A percentile compares a stretch with the other conserved stretches of the same genome.
Evolutionary conservation across 2,888 invertebrate species (phyloP).

Genomic region (Chirona hameri): DNA sequence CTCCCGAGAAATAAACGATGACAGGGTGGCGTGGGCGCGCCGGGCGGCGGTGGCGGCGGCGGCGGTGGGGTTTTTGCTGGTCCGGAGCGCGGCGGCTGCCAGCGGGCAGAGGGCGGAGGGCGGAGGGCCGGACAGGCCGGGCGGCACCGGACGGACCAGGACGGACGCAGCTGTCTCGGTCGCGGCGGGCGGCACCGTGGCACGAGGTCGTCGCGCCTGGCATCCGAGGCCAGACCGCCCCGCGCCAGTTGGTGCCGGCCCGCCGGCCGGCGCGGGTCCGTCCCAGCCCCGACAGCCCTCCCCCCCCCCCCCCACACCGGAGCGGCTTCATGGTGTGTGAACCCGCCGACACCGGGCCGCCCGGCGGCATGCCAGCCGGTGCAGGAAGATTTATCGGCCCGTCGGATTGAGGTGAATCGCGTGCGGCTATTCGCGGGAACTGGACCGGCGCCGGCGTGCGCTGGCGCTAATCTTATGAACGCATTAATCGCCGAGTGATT

Average conservation of each 20-base stretch:
- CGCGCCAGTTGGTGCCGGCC: not conserved
- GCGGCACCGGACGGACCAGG: not conserved
- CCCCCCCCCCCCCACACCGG: too few species aligned
- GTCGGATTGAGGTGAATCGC: not conserved
- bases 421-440: not conserved
- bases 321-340: too few species aligned
- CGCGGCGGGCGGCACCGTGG: too few species aligned
- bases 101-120: not conserved
- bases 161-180: not conserved
- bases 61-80: not conserved
- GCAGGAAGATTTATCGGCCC: not conserved
- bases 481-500: too few species aligned
- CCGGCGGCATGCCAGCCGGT: not conserved
- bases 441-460: not conserved
- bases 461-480: not conserved
- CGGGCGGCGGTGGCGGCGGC: not conserved
- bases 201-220: not conserved
- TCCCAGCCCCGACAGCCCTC: too few species aligned
- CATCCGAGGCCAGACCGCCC: not conserved
- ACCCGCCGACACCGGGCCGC: not conserved
- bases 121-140: not conserved
- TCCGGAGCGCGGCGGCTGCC: not conserved
- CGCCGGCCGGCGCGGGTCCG: not conserved
- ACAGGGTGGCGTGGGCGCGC: slow-evolving; percentile 3
- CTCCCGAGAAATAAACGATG: not conserved